Conservation (phyloP, 1,140 invertebrate genomes). For the Holcopasites calliopsidis region DNA sequence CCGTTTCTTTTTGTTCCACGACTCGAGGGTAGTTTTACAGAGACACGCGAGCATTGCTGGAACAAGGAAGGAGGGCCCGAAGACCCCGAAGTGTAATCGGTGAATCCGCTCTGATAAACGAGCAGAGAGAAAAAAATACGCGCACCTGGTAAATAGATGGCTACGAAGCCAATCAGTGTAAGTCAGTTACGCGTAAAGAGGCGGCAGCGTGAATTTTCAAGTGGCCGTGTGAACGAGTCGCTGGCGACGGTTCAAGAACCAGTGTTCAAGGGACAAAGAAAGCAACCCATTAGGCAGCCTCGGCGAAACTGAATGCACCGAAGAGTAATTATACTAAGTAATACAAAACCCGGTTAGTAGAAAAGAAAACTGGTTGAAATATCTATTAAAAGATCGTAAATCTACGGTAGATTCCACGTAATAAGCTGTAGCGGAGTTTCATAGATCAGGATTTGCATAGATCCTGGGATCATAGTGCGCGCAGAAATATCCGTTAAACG, state of each 20-base stretch:
- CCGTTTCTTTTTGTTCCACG: no score
- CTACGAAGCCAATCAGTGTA: constrained; percentile 37
- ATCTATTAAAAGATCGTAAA: no score
- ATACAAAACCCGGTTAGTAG: no score
- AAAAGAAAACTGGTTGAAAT: no score
- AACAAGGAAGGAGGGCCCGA: neutral
- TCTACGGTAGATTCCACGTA: no score
- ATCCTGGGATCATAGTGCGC: no score
- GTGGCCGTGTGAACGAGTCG: neutral
- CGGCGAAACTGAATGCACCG: no score
- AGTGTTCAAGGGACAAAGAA: neutral
- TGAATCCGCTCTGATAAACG: constrained; percentile 21
- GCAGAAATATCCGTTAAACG: no score
- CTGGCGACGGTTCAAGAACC: neutral
- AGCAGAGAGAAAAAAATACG: constrained; percentile 17
- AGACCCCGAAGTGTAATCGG: constrained; percentile 35
- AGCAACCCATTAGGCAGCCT: neutral
- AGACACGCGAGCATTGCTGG: no score
- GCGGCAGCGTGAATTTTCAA: constrained; percentile 16
- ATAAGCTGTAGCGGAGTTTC: neutral
- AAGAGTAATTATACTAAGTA: no score
- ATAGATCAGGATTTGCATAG: neutral
- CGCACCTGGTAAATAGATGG: constrained; percentile 9
- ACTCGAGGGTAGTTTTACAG: no score
- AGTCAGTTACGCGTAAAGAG: constrained; percentile 10